Evolutionary conservation across 2,797 vertebrate species (phyloP).

Genomic region (Epinephelus awoara): DNA sequence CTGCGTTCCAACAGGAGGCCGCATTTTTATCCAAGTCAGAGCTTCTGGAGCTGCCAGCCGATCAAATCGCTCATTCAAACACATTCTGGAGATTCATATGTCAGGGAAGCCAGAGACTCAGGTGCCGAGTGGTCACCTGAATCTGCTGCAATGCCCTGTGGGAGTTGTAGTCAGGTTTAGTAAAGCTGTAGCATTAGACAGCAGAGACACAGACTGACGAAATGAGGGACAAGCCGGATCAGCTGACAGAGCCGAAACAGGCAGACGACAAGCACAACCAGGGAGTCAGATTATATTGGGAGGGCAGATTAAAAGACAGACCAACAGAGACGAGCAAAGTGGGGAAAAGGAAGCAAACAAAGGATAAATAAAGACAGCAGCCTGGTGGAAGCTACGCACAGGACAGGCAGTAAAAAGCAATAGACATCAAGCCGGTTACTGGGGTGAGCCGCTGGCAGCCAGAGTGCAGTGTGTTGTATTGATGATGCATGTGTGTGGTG

Average conservation of each 20-base stretch:
- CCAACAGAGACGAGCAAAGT: constrained; percentile 30
- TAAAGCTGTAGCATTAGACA: constrained; percentile 68
- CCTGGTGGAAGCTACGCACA: constrained; percentile 63
- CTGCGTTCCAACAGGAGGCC: background rate
- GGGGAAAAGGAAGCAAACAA: constrained; percentile 21
- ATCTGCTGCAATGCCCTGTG: constrained; percentile 68
- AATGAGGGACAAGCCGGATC: constrained; percentile 29
- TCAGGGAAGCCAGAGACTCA: constrained; percentile 70
- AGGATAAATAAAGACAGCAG: constrained; percentile 45
- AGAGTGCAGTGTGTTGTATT: constrained; percentile 56
- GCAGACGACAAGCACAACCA: constrained; percentile 25
- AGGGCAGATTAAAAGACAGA: constrained; percentile 37
- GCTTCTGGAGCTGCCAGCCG: constrained; percentile 70
- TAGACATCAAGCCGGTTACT: constrained; percentile 73
- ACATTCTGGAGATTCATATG: constrained; percentile 37
- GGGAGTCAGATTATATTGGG: background rate
- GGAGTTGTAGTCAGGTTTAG: constrained; percentile 62
- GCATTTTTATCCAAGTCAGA: background rate
- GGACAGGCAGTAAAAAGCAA: constrained; percentile 80
- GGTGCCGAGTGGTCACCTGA: constrained; percentile 70
- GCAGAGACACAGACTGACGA: constrained; percentile 50
- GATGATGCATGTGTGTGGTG: constrained; percentile 15
- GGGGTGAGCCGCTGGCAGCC: constrained; percentile 67
- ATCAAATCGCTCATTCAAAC: constrained; percentile 29
- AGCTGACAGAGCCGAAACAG: constrained; percentile 37